Evolutionary conservation across 2,888 invertebrate genomes (phyloP).

Genomic region (Lasioglossum lativentre): DNA sequence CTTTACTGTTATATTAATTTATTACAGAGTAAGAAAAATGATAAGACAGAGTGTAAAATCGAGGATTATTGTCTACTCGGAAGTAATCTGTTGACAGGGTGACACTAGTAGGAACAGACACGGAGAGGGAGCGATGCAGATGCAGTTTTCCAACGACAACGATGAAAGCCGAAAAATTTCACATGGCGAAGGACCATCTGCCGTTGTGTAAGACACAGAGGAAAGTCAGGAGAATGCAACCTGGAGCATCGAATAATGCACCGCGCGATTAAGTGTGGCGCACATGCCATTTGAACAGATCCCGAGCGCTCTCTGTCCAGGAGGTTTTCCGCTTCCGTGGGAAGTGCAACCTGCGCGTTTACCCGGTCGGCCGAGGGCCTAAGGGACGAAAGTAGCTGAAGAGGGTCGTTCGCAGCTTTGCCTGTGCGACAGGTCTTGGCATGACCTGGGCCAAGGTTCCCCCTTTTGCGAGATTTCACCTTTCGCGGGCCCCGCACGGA

Average conservation of each 20-base stretch:
- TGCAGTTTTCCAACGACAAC: not conserved
- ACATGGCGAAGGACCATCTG: constrained; percentile 47
- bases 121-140: not conserved
- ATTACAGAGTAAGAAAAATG: too few relatives aligned
- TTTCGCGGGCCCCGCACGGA: constrained; percentile 61
- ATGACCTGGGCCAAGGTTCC: constrained; percentile 69
- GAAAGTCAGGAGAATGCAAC: constrained; percentile 28
- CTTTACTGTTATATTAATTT: not conserved
- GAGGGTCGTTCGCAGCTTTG: constrained; percentile 60
- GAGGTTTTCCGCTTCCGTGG: constrained; percentile 78
- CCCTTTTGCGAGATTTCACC: constrained; percentile 73
- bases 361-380: constrained; percentile 60
- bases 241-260: constrained; percentile 18
- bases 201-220: constrained; percentile 29
- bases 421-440: constrained; percentile 70
- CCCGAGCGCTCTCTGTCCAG: constrained; percentile 19
- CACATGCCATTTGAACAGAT: constrained; percentile 45
- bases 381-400: constrained; percentile 36
- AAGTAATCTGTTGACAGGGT: not conserved
- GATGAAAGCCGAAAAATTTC: constrained; percentile 22
- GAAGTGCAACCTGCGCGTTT: constrained; percentile 80
- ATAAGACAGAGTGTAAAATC: too few relatives aligned
- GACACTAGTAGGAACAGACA: not conserved
- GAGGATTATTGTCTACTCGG: too few relatives aligned
- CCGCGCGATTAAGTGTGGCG: constrained; percentile 55